These are phyloP conservation scores for Ormyrus thymus DNA, from an alignment of 2,888 invertebrate species.

Conservation along the genomic window DNA sequence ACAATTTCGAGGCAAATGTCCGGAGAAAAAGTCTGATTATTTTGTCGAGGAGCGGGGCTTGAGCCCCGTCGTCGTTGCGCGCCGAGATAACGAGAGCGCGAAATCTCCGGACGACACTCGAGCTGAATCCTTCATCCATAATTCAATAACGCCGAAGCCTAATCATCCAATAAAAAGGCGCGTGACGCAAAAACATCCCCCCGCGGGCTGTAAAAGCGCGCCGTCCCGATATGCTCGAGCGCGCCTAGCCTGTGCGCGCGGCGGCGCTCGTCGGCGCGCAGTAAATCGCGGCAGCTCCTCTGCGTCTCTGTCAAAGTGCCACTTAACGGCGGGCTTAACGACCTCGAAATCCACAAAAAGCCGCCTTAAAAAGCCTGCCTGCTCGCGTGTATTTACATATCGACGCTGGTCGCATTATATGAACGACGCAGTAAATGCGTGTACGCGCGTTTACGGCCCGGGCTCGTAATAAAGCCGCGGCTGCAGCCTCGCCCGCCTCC, in stretches of 20 bases:
- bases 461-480: too few relatives aligned
- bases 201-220: not conserved
- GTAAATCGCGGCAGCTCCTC: not conserved
- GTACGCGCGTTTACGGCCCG: conserved; percentile 20
- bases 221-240: not conserved
- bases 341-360: conserved; percentile 44
- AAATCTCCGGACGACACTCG: too few relatives aligned
- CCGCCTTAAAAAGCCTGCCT: conserved; percentile 35
- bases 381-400: conserved; percentile 33
- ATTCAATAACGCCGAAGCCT: conserved; percentile 8
- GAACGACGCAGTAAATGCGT: conserved; percentile 3
- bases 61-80: too few relatives aligned
- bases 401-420: not conserved
- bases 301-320: conserved; percentile 26
- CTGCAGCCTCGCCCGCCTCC: too few relatives aligned
- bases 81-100: too few relatives aligned
- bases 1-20: too few relatives aligned
- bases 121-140: not conserved
- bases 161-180: conserved; percentile 9
- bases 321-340: conserved; percentile 34
- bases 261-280: not conserved
- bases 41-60: too few relatives aligned
- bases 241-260: not conserved
- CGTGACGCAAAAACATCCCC: not conserved
- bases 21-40: too few relatives aligned